phyloP scores from a whole-genome alignment of 2,113 vertebrate species.

The Australoheros scitulus region DNA sequence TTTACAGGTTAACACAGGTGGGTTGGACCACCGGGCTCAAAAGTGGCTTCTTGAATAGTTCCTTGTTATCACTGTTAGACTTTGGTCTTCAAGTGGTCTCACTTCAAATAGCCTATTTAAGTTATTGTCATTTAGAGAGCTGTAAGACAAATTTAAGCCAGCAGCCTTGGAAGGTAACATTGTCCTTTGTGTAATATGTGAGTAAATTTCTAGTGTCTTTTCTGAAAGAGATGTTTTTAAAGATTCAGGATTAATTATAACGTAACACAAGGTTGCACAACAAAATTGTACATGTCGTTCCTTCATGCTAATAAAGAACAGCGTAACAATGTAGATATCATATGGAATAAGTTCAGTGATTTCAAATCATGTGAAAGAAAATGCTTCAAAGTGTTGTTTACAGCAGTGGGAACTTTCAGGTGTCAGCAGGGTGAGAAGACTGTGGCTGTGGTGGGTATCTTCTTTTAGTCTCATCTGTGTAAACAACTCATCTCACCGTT shows the following conservation, averaged over 20 bases:
- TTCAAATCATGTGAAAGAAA: not conserved
- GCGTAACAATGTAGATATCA: not conserved
- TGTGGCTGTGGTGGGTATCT: not conserved
- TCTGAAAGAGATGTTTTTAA: not conserved
- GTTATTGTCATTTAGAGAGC: not conserved
- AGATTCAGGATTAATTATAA: not conserved
- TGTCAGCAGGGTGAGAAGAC: not conserved
- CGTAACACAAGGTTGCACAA: not conserved
- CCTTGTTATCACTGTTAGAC: constrained; percentile 41
- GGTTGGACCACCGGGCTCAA: constrained; percentile 36
- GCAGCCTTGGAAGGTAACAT: not conserved
- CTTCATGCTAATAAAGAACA: not conserved
- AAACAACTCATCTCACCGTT: not conserved
- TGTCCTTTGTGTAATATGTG: not conserved
- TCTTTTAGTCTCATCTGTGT: not conserved
- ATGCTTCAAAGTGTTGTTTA: constrained; percentile 6
- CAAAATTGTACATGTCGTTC: not conserved
- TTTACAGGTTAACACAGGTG: constrained; percentile 31
- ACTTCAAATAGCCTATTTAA: constrained; percentile 25
- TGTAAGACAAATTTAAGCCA: not conserved
- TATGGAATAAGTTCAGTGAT: not conserved
- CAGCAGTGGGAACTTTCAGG: not conserved
- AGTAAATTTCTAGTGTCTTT: not conserved
- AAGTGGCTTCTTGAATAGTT: constrained; percentile 15
- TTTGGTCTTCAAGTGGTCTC: constrained; percentile 44